Conservation (phyloP, 1,140 invertebrate species). For the Sminthurides bifidus region DNA sequence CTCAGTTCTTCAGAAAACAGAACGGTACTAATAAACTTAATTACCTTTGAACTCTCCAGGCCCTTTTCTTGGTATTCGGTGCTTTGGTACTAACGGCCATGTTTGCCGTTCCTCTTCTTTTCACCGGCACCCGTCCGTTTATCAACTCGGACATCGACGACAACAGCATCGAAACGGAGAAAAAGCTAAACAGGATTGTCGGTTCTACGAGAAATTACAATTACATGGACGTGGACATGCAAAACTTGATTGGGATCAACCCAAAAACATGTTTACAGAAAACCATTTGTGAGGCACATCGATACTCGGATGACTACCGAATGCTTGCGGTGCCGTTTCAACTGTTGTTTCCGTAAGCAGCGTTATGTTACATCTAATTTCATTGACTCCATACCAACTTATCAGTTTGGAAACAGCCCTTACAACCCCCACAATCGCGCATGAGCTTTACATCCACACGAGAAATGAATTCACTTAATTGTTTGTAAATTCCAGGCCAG, state of each 20-base stretch:
- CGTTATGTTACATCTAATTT: no score
- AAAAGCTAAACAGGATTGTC: slow-evolving; percentile 18
- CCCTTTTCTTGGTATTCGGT: slow-evolving; percentile 26
- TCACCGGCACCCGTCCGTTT: slow-evolving; percentile 24
- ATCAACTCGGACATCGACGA: neutral
- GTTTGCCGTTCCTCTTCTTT: slow-evolving; percentile 27
- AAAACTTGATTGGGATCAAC: slow-evolving; percentile 21
- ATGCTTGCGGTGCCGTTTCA: slow-evolving; percentile 21
- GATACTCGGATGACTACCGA: slow-evolving; percentile 14
- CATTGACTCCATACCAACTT: no score
- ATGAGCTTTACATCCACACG: no score
- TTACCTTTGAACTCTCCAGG: slow-evolving; percentile 2
- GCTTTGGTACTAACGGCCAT: slow-evolving; percentile 17
- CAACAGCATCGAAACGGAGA: slow-evolving; percentile 11
- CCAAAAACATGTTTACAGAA: slow-evolving; percentile 17
- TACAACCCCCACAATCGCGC: no score
- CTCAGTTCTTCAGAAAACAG: neutral
- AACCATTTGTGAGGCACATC: slow-evolving; percentile 21
- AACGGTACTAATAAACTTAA: neutral
- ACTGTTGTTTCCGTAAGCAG: slow-evolving; percentile 25
- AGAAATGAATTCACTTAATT: no score
- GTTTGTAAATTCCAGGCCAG: slow-evolving; percentile 6
- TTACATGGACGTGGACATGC: slow-evolving; percentile 18
- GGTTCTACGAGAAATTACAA: slow-evolving; percentile 21
- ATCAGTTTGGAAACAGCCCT: no score